Base-by-base conservation (phyloP, 2,797 vertebrate species). In the Pteronotus mesoamericanus region DNA sequence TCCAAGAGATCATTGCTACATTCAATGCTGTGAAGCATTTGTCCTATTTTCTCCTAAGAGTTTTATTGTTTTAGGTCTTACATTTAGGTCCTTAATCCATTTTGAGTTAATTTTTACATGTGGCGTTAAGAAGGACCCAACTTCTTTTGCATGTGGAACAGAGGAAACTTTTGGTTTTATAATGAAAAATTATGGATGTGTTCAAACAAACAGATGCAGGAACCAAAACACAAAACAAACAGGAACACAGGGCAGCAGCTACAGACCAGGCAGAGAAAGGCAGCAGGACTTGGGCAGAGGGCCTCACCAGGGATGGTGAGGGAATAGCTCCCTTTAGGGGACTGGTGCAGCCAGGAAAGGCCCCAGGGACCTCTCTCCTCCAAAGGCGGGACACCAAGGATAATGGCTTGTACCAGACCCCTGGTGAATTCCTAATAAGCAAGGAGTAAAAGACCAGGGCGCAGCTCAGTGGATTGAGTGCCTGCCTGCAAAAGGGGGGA, bases 391-490 rank as follows among this genome's bases (percentile, higher is more conserved):
- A 11, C 18, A 34, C 37, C 53, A 22, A 53, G 44, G 61, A 22
- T 24, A 9, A 42, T 0, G 5, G n/a, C 32, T 69, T 24, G 12
- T 48, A 5, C 19, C 53, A 16, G 37, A 15, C 5, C 3, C 15
- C 34, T 0, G 19, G 61, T 6, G 32, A 78, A 11, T 34, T 79
- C 48, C 79, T 18, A 72, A 53, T 5, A 74, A 83, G 21, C 68
- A 57, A 42, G 1, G 32, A 55, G 24, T 51, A 64, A n/a, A 75
- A n/a, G 32, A n/a, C 32, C 61, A n/a, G 59, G 59, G 61, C 16
- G 32, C n/a, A 15, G 32, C 61, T 64, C 15, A 64, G 6, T 64
- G 6, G 61, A 32, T 16, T 61, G 59, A 32, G 59, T 61, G 59
- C 26, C 2, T 4, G 5, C 6, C 59, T 61, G 59, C 15, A 29